These are phyloP conservation scores for Thalassophryne amazonica DNA, from an alignment of 2,797 vertebrate species.

Conservation along the genomic window DNA sequence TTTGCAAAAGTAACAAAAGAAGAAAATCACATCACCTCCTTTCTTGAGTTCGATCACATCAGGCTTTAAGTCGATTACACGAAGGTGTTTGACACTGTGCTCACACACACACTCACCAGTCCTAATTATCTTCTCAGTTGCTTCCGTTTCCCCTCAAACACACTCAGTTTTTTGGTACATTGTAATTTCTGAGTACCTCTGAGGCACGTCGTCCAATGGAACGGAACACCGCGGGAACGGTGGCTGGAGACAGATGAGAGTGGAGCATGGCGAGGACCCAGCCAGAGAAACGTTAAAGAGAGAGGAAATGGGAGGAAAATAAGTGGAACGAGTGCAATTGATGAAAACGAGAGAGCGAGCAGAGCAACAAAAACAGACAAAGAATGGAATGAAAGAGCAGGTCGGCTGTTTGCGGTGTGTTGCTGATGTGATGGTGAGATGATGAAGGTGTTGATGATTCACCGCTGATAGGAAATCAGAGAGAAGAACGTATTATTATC, in stretches of 20 bases:
- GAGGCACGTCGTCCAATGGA: conserved; percentile 35
- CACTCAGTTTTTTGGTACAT: background rate
- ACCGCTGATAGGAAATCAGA: conserved; percentile 67
- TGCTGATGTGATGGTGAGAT: conserved; percentile 58
- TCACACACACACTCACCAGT: conserved; percentile 32
- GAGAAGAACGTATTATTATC: conserved; percentile 68
- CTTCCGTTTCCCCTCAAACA: background rate
- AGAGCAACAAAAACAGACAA: background rate
- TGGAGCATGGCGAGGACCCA: conserved; percentile 7
- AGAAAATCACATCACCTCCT: no score
- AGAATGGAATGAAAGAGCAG: conserved; percentile 33
- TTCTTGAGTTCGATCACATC: no score
- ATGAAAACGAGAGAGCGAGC: conserved; percentile 12
- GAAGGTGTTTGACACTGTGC: conserved; percentile 31
- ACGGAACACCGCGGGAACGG: conserved; percentile 42
- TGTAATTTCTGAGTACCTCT: conserved; percentile 55
- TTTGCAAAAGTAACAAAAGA: no score
- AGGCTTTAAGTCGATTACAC: conserved; percentile 14
- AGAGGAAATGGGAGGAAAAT: conserved; percentile 52
- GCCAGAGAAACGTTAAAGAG: conserved; percentile 22
- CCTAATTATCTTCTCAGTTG: conserved; percentile 44
- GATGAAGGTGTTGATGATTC: conserved; percentile 70
- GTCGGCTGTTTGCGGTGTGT: conserved; percentile 49
- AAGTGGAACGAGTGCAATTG: conserved; percentile 55
- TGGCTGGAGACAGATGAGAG: conserved; percentile 36